phyloP scores from a whole-genome alignment of 2,797 vertebrate species.

The Tympanoctomys barrerae region DNA sequence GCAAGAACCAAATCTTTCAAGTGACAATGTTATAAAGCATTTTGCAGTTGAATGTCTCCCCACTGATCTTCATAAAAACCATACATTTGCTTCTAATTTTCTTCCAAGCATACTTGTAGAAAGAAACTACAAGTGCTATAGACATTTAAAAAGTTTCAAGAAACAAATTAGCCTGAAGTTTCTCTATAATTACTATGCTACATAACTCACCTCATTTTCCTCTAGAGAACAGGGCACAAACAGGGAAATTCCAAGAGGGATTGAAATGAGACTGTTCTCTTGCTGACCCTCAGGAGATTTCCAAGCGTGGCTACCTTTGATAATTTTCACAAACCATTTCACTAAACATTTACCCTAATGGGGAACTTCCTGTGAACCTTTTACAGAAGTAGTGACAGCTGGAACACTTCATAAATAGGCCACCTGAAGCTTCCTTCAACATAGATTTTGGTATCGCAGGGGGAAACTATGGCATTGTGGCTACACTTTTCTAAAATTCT shows the following conservation, averaged over 20 bases:
- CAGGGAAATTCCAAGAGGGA: constrained; percentile 26
- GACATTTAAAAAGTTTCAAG: constrained; percentile 30
- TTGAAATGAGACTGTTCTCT: constrained; percentile 64
- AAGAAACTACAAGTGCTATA: constrained; percentile 31
- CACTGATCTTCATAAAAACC: constrained; percentile 22
- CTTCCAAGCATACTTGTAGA: constrained; percentile 2
- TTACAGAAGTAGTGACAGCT: background rate
- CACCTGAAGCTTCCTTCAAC: background rate
- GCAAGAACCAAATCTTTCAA: constrained; percentile 22
- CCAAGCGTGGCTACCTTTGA: constrained; percentile 38
- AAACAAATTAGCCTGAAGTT: constrained; percentile 65
- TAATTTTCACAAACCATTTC: constrained; percentile 59
- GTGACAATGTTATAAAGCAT: background rate
- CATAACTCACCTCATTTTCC: constrained; percentile 45
- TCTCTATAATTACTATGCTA: constrained; percentile 55
- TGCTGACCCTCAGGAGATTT: constrained; percentile 49
- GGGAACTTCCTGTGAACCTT: constrained; percentile 41
- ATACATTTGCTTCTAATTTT: constrained; percentile 45
- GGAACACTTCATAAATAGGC: constrained; percentile 30
- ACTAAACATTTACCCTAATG: constrained; percentile 43
- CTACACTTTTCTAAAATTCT: background rate
- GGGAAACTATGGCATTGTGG: background rate
- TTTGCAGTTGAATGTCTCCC: constrained; percentile 34
- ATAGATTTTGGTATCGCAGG: background rate
- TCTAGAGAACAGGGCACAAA: constrained; percentile 37